Evolutionary conservation across 2,113 vertebrate genomes (phyloP).

Genomic region (Lipotes vexillifer): DNA sequence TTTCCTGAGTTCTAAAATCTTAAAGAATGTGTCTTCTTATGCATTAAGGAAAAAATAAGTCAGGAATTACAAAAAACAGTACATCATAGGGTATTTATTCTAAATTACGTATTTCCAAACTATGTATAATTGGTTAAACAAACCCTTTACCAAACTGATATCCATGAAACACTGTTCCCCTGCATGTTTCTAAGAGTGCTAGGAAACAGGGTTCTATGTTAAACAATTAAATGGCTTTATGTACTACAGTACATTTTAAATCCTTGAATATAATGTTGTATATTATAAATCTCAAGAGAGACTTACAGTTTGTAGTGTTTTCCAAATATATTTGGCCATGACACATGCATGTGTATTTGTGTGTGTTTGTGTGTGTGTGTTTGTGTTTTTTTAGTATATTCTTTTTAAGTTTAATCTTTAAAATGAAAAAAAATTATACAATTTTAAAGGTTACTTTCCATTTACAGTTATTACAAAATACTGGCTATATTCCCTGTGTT

Average conservation of each 20-base stretch:
- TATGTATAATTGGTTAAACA: neutral
- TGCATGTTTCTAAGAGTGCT: neutral
- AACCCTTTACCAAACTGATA: neutral
- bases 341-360: neutral
- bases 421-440: neutral
- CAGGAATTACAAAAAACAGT: neutral
- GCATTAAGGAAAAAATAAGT: slow-evolving; percentile 12
- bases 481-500: no score
- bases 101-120: slow-evolving; percentile 1
- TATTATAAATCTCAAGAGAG: neutral
- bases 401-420: neutral
- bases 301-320: neutral
- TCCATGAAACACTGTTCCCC: neutral
- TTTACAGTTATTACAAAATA: no score
- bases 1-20: slow-evolving; percentile 16
- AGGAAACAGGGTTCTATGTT: neutral
- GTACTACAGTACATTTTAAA: neutral
- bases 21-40: neutral
- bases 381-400: neutral
- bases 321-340: neutral
- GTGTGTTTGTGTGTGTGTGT: neutral
- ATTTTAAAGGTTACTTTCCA: neutral
- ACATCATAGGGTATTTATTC: neutral
- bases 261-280: neutral
- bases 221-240: neutral